phyloP scores from a whole-genome alignment of 2,797 vertebrate genomes.

The Zalophus californianus region DNA sequence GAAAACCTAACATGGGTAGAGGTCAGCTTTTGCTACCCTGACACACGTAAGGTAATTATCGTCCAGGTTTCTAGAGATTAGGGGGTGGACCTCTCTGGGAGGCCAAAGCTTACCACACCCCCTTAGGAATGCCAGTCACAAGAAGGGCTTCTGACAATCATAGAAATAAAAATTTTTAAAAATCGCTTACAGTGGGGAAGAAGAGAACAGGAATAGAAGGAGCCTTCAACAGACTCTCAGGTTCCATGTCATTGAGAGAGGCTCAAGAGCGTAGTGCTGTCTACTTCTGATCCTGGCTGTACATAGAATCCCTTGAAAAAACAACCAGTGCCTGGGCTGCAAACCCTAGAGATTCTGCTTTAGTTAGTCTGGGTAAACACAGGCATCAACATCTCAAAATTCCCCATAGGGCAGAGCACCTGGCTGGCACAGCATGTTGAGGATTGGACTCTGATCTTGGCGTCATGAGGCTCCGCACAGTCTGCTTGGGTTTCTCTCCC shows the following conservation, averaged over 20 bases:
- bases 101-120: neutral
- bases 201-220: neutral
- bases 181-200: neutral
- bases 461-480: neutral
- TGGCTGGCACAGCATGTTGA: neutral
- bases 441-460: neutral
- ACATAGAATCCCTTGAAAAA: neutral
- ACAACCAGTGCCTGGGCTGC: neutral
- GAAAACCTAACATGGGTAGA: neutral
- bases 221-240: neutral
- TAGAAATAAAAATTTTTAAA: neutral
- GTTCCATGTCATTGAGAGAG: neutral
- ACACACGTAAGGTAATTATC: neutral
- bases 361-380: neutral
- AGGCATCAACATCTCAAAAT: neutral
- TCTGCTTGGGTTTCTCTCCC: neutral
- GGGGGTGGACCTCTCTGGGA: neutral
- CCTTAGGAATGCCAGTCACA: neutral
- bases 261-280: neutral
- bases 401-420: neutral
- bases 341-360: neutral
- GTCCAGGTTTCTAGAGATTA: neutral
- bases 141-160: neutral
- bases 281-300: neutral
- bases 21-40: neutral